These are phyloP conservation scores for Callocephalon fimbriatum DNA, from an alignment of 2,113 vertebrate species.

Conservation along the genomic window DNA sequence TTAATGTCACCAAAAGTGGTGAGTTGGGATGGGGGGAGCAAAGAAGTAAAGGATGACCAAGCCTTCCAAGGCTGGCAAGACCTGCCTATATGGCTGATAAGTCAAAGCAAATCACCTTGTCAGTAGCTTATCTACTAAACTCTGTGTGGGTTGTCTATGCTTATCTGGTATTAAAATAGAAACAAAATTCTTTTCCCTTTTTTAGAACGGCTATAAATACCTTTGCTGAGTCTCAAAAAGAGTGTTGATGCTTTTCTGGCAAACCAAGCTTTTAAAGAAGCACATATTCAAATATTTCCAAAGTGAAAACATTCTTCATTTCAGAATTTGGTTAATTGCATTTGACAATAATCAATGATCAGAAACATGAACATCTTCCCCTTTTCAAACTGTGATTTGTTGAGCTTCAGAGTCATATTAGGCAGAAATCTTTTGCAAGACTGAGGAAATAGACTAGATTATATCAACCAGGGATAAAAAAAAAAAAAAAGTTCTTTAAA, in stretches of 20 bases:
- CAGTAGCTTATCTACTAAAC: not conserved
- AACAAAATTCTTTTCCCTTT: not conserved
- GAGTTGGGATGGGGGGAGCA: not conserved
- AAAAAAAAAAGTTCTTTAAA: not conserved
- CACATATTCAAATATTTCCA: not conserved
- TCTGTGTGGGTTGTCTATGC: not conserved
- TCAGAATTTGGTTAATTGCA: not conserved
- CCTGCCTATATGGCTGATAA: not conserved
- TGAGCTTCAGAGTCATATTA: not conserved
- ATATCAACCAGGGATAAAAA: not conserved
- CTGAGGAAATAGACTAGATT: not conserved
- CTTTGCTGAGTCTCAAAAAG: not conserved
- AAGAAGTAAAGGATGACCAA: accelerated
- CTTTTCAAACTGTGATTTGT: not conserved
- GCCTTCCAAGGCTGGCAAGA: not conserved
- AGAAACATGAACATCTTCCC: not conserved
- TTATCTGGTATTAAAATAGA: not conserved
- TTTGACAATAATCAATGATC: not conserved
- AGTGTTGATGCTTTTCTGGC: not conserved
- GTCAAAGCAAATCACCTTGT: not conserved
- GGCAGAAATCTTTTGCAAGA: not conserved
- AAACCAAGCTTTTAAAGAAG: not conserved
- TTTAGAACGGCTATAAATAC: not conserved
- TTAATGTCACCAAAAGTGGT: not conserved
- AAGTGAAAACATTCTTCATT: not conserved